Percentiles rank a stretch among this genome's conserved stretches.
phyloP scores from a whole-genome alignment of 2,113 vertebrate species.

The Elgaria multicarinata region DNA sequence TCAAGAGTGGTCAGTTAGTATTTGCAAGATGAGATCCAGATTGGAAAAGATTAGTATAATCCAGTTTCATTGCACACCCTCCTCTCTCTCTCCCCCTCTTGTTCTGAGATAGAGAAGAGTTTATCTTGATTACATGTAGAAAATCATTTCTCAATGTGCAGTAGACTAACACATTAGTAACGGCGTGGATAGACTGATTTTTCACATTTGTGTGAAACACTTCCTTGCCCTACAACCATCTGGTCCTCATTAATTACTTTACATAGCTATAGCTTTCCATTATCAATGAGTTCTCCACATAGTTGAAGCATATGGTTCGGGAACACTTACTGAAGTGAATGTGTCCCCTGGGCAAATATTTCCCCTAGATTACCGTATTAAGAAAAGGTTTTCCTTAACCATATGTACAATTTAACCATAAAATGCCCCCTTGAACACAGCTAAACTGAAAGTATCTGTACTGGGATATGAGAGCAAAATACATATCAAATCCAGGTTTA shows the following conservation, averaged over 20 bases:
- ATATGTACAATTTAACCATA: conserved; percentile 63
- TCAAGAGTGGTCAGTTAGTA: neutral
- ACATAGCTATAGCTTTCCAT: conserved; percentile 71
- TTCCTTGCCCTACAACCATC: conserved; percentile 73
- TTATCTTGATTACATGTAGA: conserved; percentile 62
- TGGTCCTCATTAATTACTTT: conserved; percentile 75
- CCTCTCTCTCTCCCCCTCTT: neutral
- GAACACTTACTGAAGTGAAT: conserved; percentile 66
- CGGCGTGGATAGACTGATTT: conserved; percentile 59
- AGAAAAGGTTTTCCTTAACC: conserved; percentile 72
- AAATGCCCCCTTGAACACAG: conserved; percentile 69
- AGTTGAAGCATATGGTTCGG: conserved; percentile 72
- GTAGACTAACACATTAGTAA: conserved; percentile 60
- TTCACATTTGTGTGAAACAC: conserved; percentile 60
- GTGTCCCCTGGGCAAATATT: conserved; percentile 72
- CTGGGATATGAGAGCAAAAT: conserved; percentile 52
- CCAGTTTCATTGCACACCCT: conserved; percentile 5
- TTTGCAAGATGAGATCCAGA: conserved; percentile 14
- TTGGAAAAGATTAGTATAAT: conserved; percentile 33
- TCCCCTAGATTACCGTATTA: conserved; percentile 74
- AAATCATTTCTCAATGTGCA: conserved; percentile 46
- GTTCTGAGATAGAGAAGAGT: conserved; percentile 46
- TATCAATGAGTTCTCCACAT: conserved; percentile 69
- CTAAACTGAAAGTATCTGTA: conserved; percentile 62
- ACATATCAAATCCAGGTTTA: conserved; percentile 61